Base-by-base conservation (phyloP, 2,113 vertebrate species). In the Daubentonia madagascariensis region DNA sequence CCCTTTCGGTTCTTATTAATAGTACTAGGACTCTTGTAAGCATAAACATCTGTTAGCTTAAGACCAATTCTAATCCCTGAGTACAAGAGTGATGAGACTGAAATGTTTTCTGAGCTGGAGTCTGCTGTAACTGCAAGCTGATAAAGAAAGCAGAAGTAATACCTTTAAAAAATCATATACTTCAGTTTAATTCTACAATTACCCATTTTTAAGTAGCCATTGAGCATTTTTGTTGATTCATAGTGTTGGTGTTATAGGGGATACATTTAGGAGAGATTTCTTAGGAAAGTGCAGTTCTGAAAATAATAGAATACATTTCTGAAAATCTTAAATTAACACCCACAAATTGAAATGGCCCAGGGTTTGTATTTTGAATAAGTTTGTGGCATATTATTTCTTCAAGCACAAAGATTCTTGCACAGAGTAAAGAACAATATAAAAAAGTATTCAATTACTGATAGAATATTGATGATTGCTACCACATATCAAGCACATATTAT, bases 241-340 rank as follows among this genome's bases (percentile, higher is more conserved):
- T 50, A 20, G 86, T 8, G 68, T 17, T 67, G 32, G 79, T 70
- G 22, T 95, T 79, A n/a, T 1, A 52, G 68, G 92, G 81, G 59
- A 52, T 37, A 40, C 45, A 3, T 40, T 92, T 88, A 80, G 85
- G 59, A 79, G 89, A 59, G 45, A 70, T 75, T 96, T 85, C 91
- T 90, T 87, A 79, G 76, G 37, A 40, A 92, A 85, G n/a, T 52
- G 37, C 43, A 30, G 22, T 91, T 95, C 95, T 61, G 67, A 88
- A 96, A 92, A 98, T 78, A 96, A 90, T n/a, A 59, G 30, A n/a
- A 35, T 23, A 37, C 92, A 12, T 95, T 95, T 92, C 90, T 76
- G 95, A 75, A 61, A 65, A n/a, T 80, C 97, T 97, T 96, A 96
- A 96, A 97, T 98, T 94, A 98, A 96, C 98, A 97, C 96, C 70